Evolutionary conservation across 2,888 invertebrate genomes (phyloP).

Genomic region (Himalopsyche anomala): DNA sequence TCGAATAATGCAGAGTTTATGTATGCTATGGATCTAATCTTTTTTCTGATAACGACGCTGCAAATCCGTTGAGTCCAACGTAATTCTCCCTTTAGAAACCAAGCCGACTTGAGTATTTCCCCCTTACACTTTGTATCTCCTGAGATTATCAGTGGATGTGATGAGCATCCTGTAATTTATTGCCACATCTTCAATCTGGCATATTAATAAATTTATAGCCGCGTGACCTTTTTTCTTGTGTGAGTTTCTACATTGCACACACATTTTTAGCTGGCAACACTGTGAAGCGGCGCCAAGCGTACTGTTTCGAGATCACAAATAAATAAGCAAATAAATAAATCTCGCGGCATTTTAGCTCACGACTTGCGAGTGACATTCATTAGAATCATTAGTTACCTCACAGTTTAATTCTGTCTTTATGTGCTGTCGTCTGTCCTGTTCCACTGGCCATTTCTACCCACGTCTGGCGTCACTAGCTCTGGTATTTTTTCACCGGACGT

Average conservation of each 20-base stretch:
- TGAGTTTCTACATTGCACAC: slow-evolving; percentile 3
- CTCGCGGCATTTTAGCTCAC: slow-evolving; percentile 37
- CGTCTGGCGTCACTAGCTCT: slow-evolving; percentile 21
- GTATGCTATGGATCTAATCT: too few species aligned
- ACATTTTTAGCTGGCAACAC: slow-evolving; percentile 13
- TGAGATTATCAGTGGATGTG: too few species aligned
- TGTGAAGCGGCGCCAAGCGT: slow-evolving; percentile 29
- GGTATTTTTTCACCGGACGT: slow-evolving; percentile 32
- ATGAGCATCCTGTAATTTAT: too few species aligned
- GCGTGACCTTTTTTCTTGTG: too few species aligned
- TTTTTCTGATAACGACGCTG: too few species aligned
- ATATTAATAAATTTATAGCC: too few species aligned
- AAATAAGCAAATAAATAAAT: slow-evolving; percentile 21
- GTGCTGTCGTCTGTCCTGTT: slow-evolving; percentile 40
- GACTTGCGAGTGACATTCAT: slow-evolving; percentile 37
- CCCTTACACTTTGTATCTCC: too few species aligned
- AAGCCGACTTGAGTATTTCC: too few species aligned
- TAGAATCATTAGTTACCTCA: slow-evolving; percentile 40
- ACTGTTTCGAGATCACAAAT: slow-evolving; percentile 35
- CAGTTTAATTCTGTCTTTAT: slow-evolving; percentile 43
- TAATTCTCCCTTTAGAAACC: too few species aligned
- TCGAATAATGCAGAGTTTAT: too few species aligned
- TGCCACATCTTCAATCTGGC: too few species aligned
- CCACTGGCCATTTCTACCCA: slow-evolving; percentile 40
- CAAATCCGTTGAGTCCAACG: too few species aligned